phyloP scores from a whole-genome alignment of 2,888 invertebrate genomes.

The Stenolophus ochropezus region DNA sequence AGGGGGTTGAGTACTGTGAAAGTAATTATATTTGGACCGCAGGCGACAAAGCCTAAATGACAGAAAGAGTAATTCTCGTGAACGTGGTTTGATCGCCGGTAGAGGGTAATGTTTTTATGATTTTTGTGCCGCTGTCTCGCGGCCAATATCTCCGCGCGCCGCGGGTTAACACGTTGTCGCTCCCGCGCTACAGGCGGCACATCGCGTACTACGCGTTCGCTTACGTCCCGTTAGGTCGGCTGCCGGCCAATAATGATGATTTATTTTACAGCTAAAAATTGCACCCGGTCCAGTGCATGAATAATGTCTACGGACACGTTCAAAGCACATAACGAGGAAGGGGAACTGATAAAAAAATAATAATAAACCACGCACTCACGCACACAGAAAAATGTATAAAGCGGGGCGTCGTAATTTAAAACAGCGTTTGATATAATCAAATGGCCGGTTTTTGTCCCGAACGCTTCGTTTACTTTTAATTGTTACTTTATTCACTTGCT shows the following conservation, averaged over 20 bases:
- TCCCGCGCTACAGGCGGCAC: neutral
- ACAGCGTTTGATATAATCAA: conserved; percentile 57
- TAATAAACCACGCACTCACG: conserved; percentile 63
- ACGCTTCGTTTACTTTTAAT: conserved; percentile 55
- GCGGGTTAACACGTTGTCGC: conserved; percentile 44
- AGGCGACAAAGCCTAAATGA: conserved; percentile 24
- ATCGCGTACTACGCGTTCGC: neutral
- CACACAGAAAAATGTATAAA: conserved; percentile 39
- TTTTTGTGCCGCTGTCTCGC: conserved; percentile 38
- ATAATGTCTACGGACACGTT: conserved; percentile 74
- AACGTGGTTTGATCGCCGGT: neutral
- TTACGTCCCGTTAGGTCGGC: conserved; percentile 59
- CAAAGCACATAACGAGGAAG: conserved; percentile 69
- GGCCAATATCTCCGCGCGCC: conserved; percentile 35
- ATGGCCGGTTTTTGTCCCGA: conserved; percentile 50
- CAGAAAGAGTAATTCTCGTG: conserved; percentile 22
- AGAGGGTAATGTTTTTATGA: conserved; percentile 38
- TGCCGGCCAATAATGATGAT: conserved; percentile 78
- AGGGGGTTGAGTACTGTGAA: neutral
- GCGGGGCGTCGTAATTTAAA: conserved; percentile 47
- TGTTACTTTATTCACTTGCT: conserved; percentile 52
- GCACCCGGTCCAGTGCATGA: conserved; percentile 76
- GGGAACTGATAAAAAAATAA: conserved; percentile 69
- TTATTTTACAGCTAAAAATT: conserved; percentile 77
- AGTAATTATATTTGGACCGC: conserved; percentile 28